These are phyloP conservation scores for Thymelicus acteon DNA, from an alignment of 2,888 invertebrate species.

Conservation along the genomic window DNA sequence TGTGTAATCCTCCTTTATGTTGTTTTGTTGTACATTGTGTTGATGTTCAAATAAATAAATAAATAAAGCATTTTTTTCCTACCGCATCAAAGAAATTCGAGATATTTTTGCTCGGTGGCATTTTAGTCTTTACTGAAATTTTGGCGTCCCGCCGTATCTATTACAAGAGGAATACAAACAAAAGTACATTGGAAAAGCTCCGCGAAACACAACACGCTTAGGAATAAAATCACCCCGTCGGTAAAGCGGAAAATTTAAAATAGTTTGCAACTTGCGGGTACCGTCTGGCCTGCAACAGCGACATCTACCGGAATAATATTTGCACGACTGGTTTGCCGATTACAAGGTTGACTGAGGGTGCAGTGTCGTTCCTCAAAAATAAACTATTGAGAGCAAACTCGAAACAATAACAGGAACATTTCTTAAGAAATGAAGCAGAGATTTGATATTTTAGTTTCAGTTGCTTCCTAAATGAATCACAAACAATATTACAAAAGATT, in stretches of 20 bases:
- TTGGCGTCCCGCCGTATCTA: constrained; percentile 5
- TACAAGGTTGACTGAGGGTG: not conserved
- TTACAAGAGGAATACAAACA: not conserved
- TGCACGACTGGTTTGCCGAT: constrained; percentile 18
- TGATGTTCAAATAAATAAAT: no score
- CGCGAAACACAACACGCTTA: constrained; percentile 7
- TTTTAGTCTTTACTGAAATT: not conserved
- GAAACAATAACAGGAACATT: not conserved
- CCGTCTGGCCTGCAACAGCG: not conserved
- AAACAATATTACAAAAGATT: no score
- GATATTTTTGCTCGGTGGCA: not conserved
- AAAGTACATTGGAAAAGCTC: constrained; percentile 6
- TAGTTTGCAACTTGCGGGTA: constrained; percentile 8
- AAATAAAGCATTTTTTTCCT: no score
- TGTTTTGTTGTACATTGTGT: no score
- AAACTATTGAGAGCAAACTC: not conserved
- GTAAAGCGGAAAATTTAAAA: constrained; percentile 7
- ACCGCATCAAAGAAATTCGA: not conserved
- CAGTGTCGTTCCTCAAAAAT: not conserved
- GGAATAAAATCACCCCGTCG: constrained; percentile 9
- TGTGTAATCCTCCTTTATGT: no score
- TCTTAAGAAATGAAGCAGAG: not conserved
- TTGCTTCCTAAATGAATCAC: no score
- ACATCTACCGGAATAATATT: constrained; percentile 20
- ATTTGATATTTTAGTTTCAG: no score